A percentile compares a stretch with the other conserved stretches of the same genome.
Conservation (phyloP, 2,113 vertebrate species). For the Charadrius vociferus region DNA sequence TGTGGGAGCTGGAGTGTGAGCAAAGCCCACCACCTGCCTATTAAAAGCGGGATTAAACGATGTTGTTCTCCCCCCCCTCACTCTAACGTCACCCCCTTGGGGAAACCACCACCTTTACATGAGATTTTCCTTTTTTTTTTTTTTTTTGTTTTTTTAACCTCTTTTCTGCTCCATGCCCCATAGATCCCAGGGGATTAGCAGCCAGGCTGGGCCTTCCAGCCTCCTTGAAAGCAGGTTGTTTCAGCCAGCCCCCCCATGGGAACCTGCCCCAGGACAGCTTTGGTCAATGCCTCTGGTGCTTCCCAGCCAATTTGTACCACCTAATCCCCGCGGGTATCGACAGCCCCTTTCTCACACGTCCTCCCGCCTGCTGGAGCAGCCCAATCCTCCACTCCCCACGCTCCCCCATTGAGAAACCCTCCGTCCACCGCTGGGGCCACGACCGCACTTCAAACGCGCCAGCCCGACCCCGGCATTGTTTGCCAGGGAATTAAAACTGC, state of each 20-base stretch:
- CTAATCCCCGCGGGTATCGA: constrained; percentile 68
- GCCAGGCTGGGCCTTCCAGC: constrained; percentile 51
- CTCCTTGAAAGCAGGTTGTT: constrained; percentile 50
- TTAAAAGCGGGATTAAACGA: constrained; percentile 56
- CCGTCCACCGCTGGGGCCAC: background rate
- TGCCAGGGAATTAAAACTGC: constrained; percentile 56
- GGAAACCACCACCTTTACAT: constrained; percentile 61
- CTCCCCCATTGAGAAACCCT: constrained; percentile 20
- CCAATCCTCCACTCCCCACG: constrained; percentile 29
- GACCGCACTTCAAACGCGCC: constrained; percentile 46
- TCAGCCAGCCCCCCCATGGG: constrained; percentile 58
- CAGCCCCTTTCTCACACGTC: constrained; percentile 56
- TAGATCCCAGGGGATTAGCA: constrained; percentile 72
- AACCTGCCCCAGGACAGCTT: constrained; percentile 63
- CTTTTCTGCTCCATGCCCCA: constrained; percentile 54
- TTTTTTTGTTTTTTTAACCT: constrained; percentile 26
- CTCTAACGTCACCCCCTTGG: constrained; percentile 42
- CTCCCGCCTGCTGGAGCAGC: constrained; percentile 23
- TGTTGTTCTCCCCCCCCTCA: background rate
- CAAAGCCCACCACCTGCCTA: constrained; percentile 67
- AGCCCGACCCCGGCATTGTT: constrained; percentile 33
- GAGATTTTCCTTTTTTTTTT: constrained; percentile 41
- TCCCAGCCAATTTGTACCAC: constrained; percentile 73
- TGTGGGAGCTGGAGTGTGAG: background rate
- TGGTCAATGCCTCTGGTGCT: constrained; percentile 68